Base-by-base conservation (phyloP, 2,888 invertebrate genomes). In the Lumbricus terrestris region DNA sequence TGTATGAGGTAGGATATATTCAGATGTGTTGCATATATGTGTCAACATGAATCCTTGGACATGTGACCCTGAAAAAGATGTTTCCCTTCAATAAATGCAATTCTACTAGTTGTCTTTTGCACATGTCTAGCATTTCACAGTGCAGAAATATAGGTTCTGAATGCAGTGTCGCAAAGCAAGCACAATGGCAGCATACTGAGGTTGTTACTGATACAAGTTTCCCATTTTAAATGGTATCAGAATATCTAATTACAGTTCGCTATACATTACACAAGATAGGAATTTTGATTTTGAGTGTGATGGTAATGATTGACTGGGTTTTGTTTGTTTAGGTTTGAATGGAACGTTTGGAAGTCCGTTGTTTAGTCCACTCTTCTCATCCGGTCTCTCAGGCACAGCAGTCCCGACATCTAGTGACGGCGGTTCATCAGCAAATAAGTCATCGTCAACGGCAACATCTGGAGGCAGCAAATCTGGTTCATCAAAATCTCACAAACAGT, bases 271-370 rank as follows among this genome's bases (percentile, higher is more conserved):
- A 40, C 8, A 13, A 33, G 90, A 35, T 42, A 90, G 38, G 29
- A 37, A 85, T 88, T 40, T 82, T 85, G n/a, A 47, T 29, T 29
- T 2, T 69, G 11, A 69, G 29, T 69, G 13, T n/a, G 29, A n/a
- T 69, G n/a, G 69, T n/a, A 69, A 69, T n/a, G 69, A 29, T n/a
- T 69, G n/a, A n/a, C n/a, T n/a, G 69, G 69, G 35, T 35, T 89
- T 40, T 69, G n/a, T 42, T 88, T 88, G 38, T 90, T 18, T 85
- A 90, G 90, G 88, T 90, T 89, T 91, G 33, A 91, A 91, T 88
- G 91, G 90, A 35, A 88, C 90, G 20, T 90, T 90, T 90, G 38
- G 89, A 88, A 90, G 90, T 82, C 88, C 90, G 11, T 54, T 90
- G 42, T 90, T 90, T 42, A 42, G 54, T 42, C 89, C 88, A 34